Percentiles rank a stretch among this genome's conserved stretches.
Evolutionary conservation across 2,113 vertebrate genomes (phyloP).

Genomic region (Sprattus sprattus): DNA sequence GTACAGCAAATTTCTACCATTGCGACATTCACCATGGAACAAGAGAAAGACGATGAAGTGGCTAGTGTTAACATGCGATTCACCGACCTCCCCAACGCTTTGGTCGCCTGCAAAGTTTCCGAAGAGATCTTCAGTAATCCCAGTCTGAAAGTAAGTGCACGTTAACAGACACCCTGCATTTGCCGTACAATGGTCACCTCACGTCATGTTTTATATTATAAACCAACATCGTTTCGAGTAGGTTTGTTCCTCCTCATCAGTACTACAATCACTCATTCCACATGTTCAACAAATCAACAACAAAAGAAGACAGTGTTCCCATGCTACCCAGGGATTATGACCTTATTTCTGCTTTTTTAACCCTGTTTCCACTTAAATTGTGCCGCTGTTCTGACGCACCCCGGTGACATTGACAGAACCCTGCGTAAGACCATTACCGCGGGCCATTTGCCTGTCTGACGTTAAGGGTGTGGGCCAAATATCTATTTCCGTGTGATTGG

Average conservation of each 20-base stretch:
- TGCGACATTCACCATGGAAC: conserved; percentile 53
- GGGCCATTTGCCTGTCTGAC: background rate
- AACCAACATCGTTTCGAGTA: background rate
- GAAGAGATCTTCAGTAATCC: conserved; percentile 79
- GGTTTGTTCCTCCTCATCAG: background rate
- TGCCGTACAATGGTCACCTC: background rate
- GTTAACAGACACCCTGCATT: background rate
- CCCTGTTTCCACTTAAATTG: background rate
- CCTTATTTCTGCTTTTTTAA: background rate
- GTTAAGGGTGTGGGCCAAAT: background rate
- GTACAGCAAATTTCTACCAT: background rate
- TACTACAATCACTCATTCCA: background rate
- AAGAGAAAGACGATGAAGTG: conserved; percentile 56
- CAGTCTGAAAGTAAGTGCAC: conserved; percentile 76
- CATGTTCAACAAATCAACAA: background rate
- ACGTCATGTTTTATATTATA: background rate
- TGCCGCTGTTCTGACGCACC: background rate
- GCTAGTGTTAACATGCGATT: conserved; percentile 82
- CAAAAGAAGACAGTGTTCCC: background rate
- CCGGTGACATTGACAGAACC: background rate
- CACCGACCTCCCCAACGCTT: conserved; percentile 78
- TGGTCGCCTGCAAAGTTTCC: conserved; percentile 85
- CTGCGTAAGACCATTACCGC: background rate
- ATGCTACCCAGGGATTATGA: background rate
- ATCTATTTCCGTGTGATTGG: background rate